Evolutionary conservation across 2,797 vertebrate genomes (phyloP).

Genomic region (Hephaestus fuliginosus): DNA sequence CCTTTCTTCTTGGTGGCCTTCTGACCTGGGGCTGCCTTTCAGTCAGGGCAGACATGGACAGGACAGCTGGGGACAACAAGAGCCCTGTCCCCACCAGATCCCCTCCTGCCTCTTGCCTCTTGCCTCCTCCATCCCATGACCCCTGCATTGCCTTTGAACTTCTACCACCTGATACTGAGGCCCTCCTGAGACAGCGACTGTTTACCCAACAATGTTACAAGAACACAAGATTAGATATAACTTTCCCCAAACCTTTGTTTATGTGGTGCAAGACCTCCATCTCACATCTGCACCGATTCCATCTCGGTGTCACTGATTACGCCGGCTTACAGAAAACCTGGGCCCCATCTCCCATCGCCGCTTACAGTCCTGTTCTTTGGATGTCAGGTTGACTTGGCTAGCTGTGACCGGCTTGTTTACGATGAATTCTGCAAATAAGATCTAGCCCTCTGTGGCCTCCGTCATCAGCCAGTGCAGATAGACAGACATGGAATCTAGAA

Average conservation of each 20-base stretch:
- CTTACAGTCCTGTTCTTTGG: conserved; percentile 43
- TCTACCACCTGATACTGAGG: conserved; percentile 51
- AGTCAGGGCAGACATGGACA: conserved; percentile 60
- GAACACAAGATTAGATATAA: conserved; percentile 50
- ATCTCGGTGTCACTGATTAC: conserved; percentile 61
- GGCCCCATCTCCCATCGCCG: conserved; percentile 30
- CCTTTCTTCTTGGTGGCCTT: conserved; percentile 78
- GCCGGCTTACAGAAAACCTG: conserved; percentile 33
- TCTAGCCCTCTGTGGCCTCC: conserved; percentile 67
- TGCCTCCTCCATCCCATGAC: conserved; percentile 68
- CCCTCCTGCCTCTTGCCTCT: conserved; percentile 62
- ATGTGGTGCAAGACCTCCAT: conserved; percentile 42
- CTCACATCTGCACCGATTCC: conserved; percentile 52
- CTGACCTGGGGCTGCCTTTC: conserved; percentile 64
- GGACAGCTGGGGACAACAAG: conserved; percentile 85
- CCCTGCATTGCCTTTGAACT: conserved; percentile 77
- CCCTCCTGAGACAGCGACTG: conserved; percentile 53
- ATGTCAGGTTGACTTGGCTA: conserved; percentile 59
- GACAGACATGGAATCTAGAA: conserved; percentile 69
- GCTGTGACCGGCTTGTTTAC: conserved; percentile 65
- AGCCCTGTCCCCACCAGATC: conserved; percentile 64
- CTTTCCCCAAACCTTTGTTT: conserved; percentile 50
- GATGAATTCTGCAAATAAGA: conserved; percentile 60
- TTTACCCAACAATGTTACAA: conserved; percentile 59
- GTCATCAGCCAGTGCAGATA: conserved; percentile 59